These are phyloP conservation scores for Coecobrya sp. DNA, from an alignment of 2,888 invertebrate genomes.

Conservation along the genomic window DNA sequence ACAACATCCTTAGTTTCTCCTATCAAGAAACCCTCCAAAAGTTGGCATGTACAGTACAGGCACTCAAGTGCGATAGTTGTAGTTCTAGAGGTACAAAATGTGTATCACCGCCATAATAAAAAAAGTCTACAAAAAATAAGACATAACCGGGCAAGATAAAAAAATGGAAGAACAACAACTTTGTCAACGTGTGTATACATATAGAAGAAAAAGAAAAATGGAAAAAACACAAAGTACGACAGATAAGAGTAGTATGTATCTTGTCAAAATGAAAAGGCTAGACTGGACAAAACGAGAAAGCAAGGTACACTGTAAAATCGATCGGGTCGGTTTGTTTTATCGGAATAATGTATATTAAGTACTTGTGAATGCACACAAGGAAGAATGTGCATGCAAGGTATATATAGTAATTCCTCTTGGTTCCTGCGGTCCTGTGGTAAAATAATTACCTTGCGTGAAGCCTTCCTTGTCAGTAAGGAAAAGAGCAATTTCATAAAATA, in stretches of 20 bases:
- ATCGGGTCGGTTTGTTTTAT: constrained; percentile 43
- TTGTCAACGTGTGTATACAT: constrained; percentile 5
- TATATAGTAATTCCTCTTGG: not conserved
- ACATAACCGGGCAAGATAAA: constrained; percentile 54
- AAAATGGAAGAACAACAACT: constrained; percentile 54
- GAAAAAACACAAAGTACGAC: not conserved
- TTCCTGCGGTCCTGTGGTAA: not conserved
- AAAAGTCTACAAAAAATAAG: constrained; percentile 5
- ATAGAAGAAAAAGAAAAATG: not conserved
- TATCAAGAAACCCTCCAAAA: constrained; percentile 40
- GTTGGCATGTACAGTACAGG: not conserved
- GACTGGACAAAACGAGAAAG: constrained; percentile 4
- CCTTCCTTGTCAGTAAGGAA: too few relatives aligned
- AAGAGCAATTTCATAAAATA: too few relatives aligned
- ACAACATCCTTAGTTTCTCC: constrained; percentile 19
- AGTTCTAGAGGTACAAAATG: not conserved
- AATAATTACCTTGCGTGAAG: not conserved
- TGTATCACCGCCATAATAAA: constrained; percentile 39
- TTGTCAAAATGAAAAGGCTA: constrained; percentile 34
- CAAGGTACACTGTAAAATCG: constrained; percentile 56
- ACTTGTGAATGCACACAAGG: not conserved
- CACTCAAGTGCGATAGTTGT: not conserved
- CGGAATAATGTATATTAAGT: not conserved
- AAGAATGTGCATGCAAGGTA: too few relatives aligned
- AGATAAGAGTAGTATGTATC: not conserved